These are phyloP conservation scores for Eidolon helvum DNA, from an alignment of 2,113 vertebrate genomes.

Conservation along the genomic window DNA sequence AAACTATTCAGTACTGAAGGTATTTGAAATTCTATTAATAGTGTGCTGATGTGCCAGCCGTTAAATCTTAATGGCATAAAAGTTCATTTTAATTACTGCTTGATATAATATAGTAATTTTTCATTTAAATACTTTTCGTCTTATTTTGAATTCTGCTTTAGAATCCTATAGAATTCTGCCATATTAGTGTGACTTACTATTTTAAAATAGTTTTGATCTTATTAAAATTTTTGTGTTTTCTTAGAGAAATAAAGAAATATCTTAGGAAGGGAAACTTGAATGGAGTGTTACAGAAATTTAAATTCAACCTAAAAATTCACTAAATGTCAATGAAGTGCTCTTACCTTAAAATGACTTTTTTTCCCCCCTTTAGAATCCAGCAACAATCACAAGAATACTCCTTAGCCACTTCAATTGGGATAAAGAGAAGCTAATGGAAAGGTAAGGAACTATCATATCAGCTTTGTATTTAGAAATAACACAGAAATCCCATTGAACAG, in stretches of 20 bases:
- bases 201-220: conserved; percentile 19
- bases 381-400: conserved; percentile 99
- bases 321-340: conserved; percentile 44
- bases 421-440: conserved; percentile 99
- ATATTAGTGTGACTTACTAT: not conserved
- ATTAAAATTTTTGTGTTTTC: not conserved
- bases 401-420: conserved; percentile 99
- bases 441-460: conserved; percentile 84
- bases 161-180: not conserved
- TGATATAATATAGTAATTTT: not conserved
- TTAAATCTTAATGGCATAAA: conserved; percentile 26
- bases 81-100: not conserved
- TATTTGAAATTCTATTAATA: not conserved
- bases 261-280: conserved; percentile 25
- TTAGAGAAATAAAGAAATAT: not conserved
- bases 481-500: not conserved
- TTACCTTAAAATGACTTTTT: conserved; percentile 64
- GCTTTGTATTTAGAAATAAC: conserved; percentile 39
- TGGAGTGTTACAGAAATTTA: conserved; percentile 18
- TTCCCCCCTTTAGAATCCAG: conserved; percentile 92
- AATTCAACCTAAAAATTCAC: conserved; percentile 7
- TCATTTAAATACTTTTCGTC: not conserved
- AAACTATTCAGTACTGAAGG: not conserved
- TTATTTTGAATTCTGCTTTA: conserved; percentile 31
- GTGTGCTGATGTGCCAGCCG: not conserved